Percentiles rank a stretch among this genome's conserved stretches.
phyloP scores from a whole-genome alignment of 2,797 vertebrate species.

The Uromys caudimaculatus region DNA sequence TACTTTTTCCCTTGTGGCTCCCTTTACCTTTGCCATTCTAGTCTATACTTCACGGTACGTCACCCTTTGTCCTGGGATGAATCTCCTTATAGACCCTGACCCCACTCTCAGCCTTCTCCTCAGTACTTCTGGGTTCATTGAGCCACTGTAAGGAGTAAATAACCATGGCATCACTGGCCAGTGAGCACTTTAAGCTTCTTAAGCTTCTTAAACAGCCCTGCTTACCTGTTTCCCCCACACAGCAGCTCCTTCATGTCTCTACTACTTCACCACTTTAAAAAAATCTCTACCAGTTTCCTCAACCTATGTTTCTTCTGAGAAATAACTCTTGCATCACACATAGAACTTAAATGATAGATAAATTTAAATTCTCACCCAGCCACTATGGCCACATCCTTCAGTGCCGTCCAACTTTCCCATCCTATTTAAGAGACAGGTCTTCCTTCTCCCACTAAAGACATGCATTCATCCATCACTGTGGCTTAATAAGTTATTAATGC shows the following conservation, averaged over 20 bases:
- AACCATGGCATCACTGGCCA: background rate
- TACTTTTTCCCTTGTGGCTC: background rate
- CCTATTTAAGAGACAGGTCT: background rate
- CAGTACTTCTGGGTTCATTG: background rate
- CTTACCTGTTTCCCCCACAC: background rate
- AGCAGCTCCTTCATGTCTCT: background rate
- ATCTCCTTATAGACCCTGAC: background rate
- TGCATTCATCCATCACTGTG: background rate
- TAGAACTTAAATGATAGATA: background rate
- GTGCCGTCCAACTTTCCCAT: background rate
- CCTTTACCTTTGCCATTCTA: background rate
- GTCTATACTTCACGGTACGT: background rate
- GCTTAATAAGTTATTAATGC: too few relatives aligned
- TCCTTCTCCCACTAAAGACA: background rate
- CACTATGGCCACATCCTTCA: background rate
- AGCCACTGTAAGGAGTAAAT: background rate
- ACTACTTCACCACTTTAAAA: background rate
- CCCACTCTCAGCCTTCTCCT: background rate
- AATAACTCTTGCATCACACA: background rate
- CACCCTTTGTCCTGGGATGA: background rate
- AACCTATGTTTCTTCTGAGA: background rate
- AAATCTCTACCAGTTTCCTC: background rate
- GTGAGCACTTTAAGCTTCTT: background rate
- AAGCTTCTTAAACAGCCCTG: background rate
- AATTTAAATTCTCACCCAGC: background rate